Base-by-base conservation (phyloP, 2,888 invertebrate species). In the Poecilobothrus nobilitatus region DNA sequence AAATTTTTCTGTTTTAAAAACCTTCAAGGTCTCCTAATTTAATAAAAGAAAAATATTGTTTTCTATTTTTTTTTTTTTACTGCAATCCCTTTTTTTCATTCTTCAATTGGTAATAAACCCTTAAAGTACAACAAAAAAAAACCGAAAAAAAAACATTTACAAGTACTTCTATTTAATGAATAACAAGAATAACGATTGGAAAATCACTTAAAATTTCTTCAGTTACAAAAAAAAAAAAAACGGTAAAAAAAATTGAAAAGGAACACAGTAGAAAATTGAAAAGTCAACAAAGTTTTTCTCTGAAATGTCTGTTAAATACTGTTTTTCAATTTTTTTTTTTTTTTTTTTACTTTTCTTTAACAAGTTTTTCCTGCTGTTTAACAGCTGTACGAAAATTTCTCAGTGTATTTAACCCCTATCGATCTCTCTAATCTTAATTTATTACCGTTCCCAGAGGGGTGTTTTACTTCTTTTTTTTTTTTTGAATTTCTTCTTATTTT, bases 231-330 rank as follows among this genome's bases (percentile, higher is more conserved):
- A 53, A 53, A 6, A 53, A 18, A 53, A 18, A 18, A 53, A 53
- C 53, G 6, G 18, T 12, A 53, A 53, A 53, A 44, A 44, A 44
- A n/a, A 53, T 41, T 41, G 5, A 27, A 12, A 12, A 37, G n/a
- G 1, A 53, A 53, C 7, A 53, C 53, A 15, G 9, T 2, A 6
- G 53, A 53, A 53, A 53, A 53, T 53, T 53, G 53, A 53, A 53
- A 53, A 53, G 53, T 53, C 53, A 53, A 53, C 53, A 53, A 53
- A 53, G 53, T 53, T 53, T 37, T 53, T 53, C 53, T 53, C 53
- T 53, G 15, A 53, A 53, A 18, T 53, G 53, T 53, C 53, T 53
- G 53, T 53, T 18, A 53, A 53, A 18, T 53, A 2, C 27, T 27
- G 27, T 53, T 53, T 15, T 53, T 18, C 18, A 53, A 15, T 18